Evolutionary conservation across 2,888 invertebrate genomes (phyloP).

Genomic region (Venusia cambrica): DNA sequence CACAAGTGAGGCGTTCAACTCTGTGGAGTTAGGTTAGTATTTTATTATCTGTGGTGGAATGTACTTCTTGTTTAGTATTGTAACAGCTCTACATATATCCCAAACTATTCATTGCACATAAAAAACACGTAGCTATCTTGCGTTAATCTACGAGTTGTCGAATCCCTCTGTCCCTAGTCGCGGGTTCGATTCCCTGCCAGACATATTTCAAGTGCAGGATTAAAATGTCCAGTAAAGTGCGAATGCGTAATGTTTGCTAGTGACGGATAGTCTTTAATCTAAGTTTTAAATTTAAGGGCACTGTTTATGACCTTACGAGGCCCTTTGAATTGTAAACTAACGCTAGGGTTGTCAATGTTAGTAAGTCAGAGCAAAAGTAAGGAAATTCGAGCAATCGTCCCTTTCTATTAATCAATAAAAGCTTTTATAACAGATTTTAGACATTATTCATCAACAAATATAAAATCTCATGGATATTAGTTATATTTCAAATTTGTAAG

Average conservation of each 20-base stretch:
- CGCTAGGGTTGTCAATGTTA: slow-evolving; percentile 20
- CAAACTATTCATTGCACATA: slow-evolving; percentile 36
- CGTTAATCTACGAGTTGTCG: slow-evolving; percentile 62
- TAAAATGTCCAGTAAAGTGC: slow-evolving; percentile 69
- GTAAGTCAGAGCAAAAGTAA: too few species aligned
- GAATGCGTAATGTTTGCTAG: slow-evolving; percentile 67
- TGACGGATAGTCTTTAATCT: slow-evolving; percentile 74
- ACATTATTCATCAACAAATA: too few species aligned
- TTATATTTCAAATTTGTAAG: too few species aligned
- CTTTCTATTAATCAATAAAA: too few species aligned
- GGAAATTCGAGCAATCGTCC: too few species aligned
- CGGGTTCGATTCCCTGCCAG: slow-evolving; percentile 41
- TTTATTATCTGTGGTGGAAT: too few species aligned
- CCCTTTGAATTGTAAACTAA: slow-evolving; percentile 31
- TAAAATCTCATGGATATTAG: too few species aligned
- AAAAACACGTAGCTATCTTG: slow-evolving; percentile 46
- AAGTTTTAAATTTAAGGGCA: slow-evolving; percentile 59
- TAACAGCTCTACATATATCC: slow-evolving; percentile 36
- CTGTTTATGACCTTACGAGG: slow-evolving; percentile 48
- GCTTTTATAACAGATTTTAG: too few species aligned
- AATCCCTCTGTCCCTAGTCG: slow-evolving; percentile 51
- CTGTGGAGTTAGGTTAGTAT: too few species aligned
- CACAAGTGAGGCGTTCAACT: too few species aligned
- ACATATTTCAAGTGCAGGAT: slow-evolving; percentile 79
- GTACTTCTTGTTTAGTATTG: background rate